These are phyloP conservation scores for Scyliorhinus canicula DNA, from an alignment of 2,797 vertebrate species.

Conservation along the genomic window DNA sequence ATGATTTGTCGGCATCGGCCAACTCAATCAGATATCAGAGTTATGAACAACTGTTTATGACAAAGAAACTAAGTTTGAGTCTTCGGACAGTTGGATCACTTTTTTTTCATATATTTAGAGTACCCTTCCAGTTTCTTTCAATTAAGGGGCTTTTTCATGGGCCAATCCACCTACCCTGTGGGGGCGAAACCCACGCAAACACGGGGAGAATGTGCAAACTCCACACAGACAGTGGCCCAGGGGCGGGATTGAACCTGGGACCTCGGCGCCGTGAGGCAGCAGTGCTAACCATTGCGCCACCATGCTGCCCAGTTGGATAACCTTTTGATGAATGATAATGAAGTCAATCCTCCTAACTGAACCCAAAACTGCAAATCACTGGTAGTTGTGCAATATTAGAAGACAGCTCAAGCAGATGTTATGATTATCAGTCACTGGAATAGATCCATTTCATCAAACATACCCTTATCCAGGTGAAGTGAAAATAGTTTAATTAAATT, in stretches of 20 bases:
- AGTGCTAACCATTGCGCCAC: too few relatives aligned
- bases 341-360: neutral
- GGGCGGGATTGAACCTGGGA: too few relatives aligned
- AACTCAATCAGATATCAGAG: neutral
- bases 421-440: neutral
- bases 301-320: too few relatives aligned
- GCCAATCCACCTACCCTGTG: too few relatives aligned
- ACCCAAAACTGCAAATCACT: neutral
- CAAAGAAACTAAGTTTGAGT: neutral
- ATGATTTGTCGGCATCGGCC: neutral
- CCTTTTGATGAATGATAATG: neutral
- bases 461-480: neutral
- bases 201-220: too few relatives aligned
- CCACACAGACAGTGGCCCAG: too few relatives aligned
- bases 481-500: neutral
- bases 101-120: too few relatives aligned
- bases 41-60: neutral
- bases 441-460: neutral
- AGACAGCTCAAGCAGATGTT: neutral
- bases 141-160: too few relatives aligned
- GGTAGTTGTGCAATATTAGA: neutral
- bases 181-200: too few relatives aligned
- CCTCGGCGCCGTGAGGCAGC: too few relatives aligned
- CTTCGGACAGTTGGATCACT: neutral
- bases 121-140: too few relatives aligned